A percentile compares a stretch with the other conserved stretches of the same genome.
phyloP scores from a whole-genome alignment of 2,113 vertebrate species.

The Sinocyclocheilus anophthalmus region DNA sequence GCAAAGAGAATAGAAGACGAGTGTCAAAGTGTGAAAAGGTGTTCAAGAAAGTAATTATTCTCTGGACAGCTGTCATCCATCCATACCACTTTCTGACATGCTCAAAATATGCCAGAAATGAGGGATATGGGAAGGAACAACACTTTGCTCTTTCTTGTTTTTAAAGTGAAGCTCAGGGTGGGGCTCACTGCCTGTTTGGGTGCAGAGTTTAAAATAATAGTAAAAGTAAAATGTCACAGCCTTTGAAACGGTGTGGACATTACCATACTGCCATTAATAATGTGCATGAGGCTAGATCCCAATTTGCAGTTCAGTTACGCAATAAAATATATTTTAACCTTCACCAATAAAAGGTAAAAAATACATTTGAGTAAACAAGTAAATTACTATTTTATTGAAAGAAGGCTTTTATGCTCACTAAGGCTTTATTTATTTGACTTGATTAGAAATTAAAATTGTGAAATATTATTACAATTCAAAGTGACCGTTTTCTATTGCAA shows the following conservation, averaged over 20 bases:
- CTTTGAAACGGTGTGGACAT: not conserved
- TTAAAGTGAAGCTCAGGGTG: not conserved
- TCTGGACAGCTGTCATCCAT: slow-evolving; percentile 27
- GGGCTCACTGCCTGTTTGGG: not conserved
- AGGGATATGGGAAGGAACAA: not conserved
- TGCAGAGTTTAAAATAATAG: not conserved
- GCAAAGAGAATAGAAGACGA: not conserved
- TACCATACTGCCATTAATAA: not conserved
- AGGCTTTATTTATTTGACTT: not conserved
- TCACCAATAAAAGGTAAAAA: not conserved
- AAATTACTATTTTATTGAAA: not conserved
- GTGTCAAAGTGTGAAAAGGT: slow-evolving; percentile 7
- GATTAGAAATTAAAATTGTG: not conserved
- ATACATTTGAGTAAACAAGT: not conserved
- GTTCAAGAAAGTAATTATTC: slow-evolving; percentile 33
- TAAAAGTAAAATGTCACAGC: not conserved
- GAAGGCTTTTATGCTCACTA: not conserved
- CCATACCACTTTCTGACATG: slow-evolving; percentile 33
- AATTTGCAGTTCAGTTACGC: not conserved
- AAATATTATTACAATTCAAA: not conserved
- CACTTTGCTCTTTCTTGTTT: not conserved
- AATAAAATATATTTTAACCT: not conserved
- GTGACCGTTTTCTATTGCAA: not conserved
- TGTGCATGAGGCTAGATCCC: no score
- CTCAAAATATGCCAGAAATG: slow-evolving; percentile 14